These are phyloP conservation scores for Epirrita christyi DNA, from an alignment of 2,888 invertebrate species.

Conservation along the genomic window DNA sequence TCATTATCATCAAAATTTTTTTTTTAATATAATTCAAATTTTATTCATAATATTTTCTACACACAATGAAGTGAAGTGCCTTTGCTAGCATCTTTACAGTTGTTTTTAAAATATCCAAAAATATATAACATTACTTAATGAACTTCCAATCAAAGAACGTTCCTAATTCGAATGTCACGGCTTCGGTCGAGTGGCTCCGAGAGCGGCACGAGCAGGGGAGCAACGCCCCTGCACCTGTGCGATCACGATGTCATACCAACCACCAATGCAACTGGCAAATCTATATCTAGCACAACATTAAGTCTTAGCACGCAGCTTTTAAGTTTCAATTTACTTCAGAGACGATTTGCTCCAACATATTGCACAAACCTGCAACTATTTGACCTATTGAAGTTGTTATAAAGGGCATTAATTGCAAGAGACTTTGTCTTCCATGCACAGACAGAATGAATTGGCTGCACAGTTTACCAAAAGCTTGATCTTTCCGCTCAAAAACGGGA, in stretches of 20 bases:
- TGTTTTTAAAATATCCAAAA: no score
- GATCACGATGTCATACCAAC: conserved; percentile 70
- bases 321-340: conserved; percentile 9
- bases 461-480: neutral
- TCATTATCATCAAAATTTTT: no score
- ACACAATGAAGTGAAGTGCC: no score
- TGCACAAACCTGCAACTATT: conserved; percentile 25
- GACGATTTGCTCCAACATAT: neutral
- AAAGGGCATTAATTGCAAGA: conserved; percentile 27
- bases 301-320: neutral
- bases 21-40: no score
- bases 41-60: no score
- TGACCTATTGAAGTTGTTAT: conserved; percentile 24
- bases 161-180: conserved; percentile 62
- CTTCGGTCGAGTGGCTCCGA: conserved; percentile 49
- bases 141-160: conserved; percentile 43
- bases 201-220: conserved; percentile 60
- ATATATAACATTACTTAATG: no score
- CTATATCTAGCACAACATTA: conserved; percentile 4
- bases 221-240: conserved; percentile 74
- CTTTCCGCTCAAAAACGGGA: neutral
- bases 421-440: conserved; percentile 6
- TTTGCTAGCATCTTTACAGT: no score
- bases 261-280: conserved; percentile 24
- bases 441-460: neutral